Evolutionary conservation across 2,797 vertebrate species (phyloP).

Genomic region (Chelon labrosus): DNA sequence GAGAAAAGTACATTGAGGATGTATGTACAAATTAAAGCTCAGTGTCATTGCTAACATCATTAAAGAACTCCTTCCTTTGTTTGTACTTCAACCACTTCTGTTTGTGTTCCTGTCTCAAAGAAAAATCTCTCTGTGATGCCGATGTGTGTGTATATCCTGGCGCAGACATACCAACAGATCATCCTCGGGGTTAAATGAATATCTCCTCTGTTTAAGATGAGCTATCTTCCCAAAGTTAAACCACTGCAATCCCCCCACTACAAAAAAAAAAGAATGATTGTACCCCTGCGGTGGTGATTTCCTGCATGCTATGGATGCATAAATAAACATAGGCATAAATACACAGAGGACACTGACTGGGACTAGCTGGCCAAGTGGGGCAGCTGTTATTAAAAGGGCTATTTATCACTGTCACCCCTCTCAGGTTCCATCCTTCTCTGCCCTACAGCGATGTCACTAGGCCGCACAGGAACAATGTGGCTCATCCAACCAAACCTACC

Average conservation of each 20-base stretch:
- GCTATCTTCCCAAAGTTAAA: slow-evolving; percentile 72
- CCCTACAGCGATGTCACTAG: slow-evolving; percentile 87
- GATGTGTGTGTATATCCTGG: slow-evolving; percentile 23
- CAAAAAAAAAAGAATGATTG: slow-evolving; percentile 83
- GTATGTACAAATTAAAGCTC: neutral
- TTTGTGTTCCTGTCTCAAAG: neutral
- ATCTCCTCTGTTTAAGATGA: slow-evolving; percentile 54
- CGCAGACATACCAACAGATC: slow-evolving; percentile 52
- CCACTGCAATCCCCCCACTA: slow-evolving; percentile 55
- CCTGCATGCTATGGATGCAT: slow-evolving; percentile 88
- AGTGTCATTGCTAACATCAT: neutral
- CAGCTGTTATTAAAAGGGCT: slow-evolving; percentile 92
- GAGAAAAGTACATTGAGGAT: slow-evolving; percentile 13
- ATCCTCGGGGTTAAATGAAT: slow-evolving; percentile 58
- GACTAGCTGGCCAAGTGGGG: slow-evolving; percentile 88
- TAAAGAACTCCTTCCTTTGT: slow-evolving; percentile 6
- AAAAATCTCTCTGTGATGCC: slow-evolving; percentile 1
- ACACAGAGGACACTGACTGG: slow-evolving; percentile 88
- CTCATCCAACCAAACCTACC: slow-evolving; percentile 82
- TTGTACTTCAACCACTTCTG: neutral
- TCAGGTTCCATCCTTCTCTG: slow-evolving; percentile 86
- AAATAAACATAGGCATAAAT: slow-evolving; percentile 91
- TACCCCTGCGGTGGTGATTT: slow-evolving; percentile 87
- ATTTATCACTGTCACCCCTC: slow-evolving; percentile 91
- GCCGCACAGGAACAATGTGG: slow-evolving; percentile 88